Base-by-base conservation (phyloP, 2,797 vertebrate genomes). In the Chrosomus eos region DNA sequence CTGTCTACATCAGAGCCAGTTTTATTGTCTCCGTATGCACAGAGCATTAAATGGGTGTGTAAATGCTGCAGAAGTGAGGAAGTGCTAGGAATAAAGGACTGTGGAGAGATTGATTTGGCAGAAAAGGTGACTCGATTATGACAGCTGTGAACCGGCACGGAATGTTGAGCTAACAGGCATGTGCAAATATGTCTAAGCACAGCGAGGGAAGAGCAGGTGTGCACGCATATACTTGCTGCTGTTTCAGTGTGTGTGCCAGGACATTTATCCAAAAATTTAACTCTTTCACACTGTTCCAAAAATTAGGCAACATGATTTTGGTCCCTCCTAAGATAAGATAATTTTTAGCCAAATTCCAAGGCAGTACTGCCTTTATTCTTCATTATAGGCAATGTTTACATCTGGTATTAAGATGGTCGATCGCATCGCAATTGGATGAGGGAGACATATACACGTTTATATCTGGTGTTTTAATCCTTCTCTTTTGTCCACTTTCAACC, bases 91-190 rank as follows among this genome's bases (percentile, higher is more conserved):
- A 76, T 64, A 64, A 82, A 62, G 19, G 60, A 45, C 72, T 83
- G n/a, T 21, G 71, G 43, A 66, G 72, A 40, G 62, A 76, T 67
- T 83, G 81, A 83, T 76, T 76, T 83, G 72, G 72, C 31, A 76
- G 82, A 83, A 83, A 83, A 74, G 81, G 81, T 82, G 81, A 82
- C 81, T 82, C 71, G 58, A 64, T 82, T 72, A 64, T 66, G 71
- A 75, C 71, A 82, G 81, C 71, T 75, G 58, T 82, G 81, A 82
- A 66, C 71, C 16, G 38, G 70, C 80, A 82, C 26, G 28, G 23
- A 82, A 82, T 74, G 71, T 74, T 82, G 71, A 82, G 40, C 55
- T 84, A 84, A 71, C 40, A 79, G 74, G 76, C 75, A 84, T 79
- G 67, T 72, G 83, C 75, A 84, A 84, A 72, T 84, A 71, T 79